These are phyloP conservation scores for Entosphenus tridentatus DNA, from an alignment of 2,113 vertebrate genomes.

Conservation along the genomic window DNA sequence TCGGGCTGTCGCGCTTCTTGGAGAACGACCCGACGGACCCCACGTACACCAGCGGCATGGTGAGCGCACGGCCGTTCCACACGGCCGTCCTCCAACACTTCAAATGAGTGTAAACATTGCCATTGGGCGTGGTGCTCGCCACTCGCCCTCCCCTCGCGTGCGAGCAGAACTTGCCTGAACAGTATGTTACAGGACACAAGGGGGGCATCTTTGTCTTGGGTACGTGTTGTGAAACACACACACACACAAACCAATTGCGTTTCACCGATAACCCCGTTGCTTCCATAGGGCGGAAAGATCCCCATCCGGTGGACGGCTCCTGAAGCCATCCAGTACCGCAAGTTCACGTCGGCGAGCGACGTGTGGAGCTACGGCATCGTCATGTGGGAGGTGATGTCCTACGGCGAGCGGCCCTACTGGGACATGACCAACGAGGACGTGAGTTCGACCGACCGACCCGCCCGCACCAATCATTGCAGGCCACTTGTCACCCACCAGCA, in stretches of 20 bases:
- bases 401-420: constrained; percentile 38
- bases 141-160: not conserved
- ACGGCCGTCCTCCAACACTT: not conserved
- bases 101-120: not conserved
- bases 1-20: constrained; percentile 73
- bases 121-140: not conserved
- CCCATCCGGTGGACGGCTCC: constrained; percentile 37
- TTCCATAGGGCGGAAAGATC: constrained; percentile 31
- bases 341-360: constrained; percentile 37
- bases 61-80: constrained; percentile 18
- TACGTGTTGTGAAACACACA: too few species aligned
- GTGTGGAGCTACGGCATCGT: constrained; percentile 39
- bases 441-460: constrained; percentile 10
- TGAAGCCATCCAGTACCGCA: constrained; percentile 37
- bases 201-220: too few species aligned
- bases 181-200: too few species aligned
- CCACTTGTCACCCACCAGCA: too few species aligned
- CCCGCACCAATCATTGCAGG: too few species aligned
- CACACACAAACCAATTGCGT: too few species aligned
- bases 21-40: constrained; percentile 86
- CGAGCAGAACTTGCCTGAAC: too few species aligned
- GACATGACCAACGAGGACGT: constrained; percentile 43
- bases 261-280: not conserved
- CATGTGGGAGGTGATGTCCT: constrained; percentile 44
- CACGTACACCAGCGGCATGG: constrained; percentile 81